Evolutionary conservation across 2,797 vertebrate species (phyloP).

Genomic region (Salmo trutta): DNA sequence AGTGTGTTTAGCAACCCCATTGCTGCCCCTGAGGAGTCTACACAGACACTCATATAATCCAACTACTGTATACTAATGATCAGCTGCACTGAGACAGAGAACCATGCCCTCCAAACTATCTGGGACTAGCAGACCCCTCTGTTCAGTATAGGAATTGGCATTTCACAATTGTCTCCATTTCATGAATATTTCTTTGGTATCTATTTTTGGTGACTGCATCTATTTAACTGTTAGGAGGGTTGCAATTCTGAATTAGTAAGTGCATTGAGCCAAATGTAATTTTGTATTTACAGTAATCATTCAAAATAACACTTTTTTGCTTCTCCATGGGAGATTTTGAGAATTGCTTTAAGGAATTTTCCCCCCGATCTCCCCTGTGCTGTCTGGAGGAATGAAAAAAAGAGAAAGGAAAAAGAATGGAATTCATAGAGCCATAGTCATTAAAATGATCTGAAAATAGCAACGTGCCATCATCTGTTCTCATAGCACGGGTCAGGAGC

Average conservation of each 20-base stretch:
- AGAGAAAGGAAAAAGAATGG: constrained; percentile 72
- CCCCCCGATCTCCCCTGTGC: constrained; percentile 23
- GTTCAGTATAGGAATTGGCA: neutral
- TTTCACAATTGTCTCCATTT: constrained; percentile 19
- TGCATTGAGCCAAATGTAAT: constrained; percentile 39
- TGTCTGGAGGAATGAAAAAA: constrained; percentile 57
- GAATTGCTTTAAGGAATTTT: constrained; percentile 37
- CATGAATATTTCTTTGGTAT: constrained; percentile 55
- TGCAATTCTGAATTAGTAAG: constrained; percentile 25
- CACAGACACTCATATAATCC: constrained; percentile 9
- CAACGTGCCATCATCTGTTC: constrained; percentile 82
- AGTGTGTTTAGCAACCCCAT: constrained; percentile 18
- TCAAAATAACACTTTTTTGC: constrained; percentile 57
- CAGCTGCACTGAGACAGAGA: neutral
- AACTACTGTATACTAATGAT: neutral
- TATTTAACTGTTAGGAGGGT: constrained; percentile 49
- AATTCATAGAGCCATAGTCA: constrained; percentile 77
- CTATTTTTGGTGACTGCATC: constrained; percentile 32
- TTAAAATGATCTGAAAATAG: constrained; percentile 87
- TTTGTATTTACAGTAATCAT: constrained; percentile 54
- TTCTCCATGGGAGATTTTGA: constrained; percentile 53
- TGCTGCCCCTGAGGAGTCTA: neutral
- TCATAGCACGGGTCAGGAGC: constrained; percentile 81
- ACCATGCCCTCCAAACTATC: constrained; percentile 4
- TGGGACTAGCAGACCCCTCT: neutral